Evolutionary conservation across 1,140 invertebrate species (phyloP).

Genomic region (Colletes gigas): DNA sequence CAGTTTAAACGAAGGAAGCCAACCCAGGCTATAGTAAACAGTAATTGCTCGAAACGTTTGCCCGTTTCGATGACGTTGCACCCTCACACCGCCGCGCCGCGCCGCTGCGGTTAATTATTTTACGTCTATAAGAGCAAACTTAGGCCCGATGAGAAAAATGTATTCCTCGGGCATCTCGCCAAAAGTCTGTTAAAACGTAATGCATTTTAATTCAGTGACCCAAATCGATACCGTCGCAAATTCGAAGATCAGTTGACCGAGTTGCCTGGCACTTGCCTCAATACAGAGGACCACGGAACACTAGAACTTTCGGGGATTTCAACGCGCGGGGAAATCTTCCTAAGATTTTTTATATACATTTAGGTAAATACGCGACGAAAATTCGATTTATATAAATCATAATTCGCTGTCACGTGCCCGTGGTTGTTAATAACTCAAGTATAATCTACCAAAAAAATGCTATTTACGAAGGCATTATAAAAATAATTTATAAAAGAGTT

Average conservation of each 20-base stretch:
- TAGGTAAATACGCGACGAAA: conserved; percentile 4
- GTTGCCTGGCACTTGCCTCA: not conserved
- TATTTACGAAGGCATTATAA: no score
- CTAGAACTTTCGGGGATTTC: conserved; percentile 50
- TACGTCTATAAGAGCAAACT: not conserved
- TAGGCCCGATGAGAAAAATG: not conserved
- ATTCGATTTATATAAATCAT: not conserved
- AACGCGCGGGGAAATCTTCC: conserved; percentile 52
- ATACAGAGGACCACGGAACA: not conserved
- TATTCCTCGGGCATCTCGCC: no score
- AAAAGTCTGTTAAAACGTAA: not conserved
- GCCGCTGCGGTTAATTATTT: conserved; percentile 15
- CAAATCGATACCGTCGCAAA: not conserved
- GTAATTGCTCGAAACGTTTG: conserved; percentile 10
- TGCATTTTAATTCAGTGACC: not conserved
- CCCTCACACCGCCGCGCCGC: no score
- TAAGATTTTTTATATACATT: conserved; percentile 45
- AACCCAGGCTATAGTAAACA: not conserved
- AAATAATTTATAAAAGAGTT: not conserved
- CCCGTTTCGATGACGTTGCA: not conserved
- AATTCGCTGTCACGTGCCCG: not conserved
- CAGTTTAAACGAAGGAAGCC: not conserved
- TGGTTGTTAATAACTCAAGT: not conserved
- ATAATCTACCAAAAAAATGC: not conserved
- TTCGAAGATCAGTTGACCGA: not conserved